Conservation (phyloP, 2,113 vertebrate genomes). For the Galbula dea region DNA sequence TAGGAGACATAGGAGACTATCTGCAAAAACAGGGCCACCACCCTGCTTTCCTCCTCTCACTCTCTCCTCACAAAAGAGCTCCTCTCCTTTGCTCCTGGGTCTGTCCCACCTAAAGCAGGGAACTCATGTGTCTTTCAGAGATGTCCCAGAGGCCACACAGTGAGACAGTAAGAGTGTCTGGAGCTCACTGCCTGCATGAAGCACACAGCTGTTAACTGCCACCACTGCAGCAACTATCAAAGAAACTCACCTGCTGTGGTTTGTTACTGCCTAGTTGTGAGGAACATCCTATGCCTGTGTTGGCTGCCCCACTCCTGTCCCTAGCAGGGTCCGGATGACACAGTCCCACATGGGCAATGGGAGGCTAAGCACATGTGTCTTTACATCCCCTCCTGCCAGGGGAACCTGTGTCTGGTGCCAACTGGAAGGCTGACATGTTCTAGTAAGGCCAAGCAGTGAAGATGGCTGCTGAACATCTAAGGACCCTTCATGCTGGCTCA, state of each 20-base stretch:
- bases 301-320: background rate
- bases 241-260: background rate
- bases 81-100: background rate
- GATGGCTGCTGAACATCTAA: rapidly evolving
- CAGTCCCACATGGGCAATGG: background rate
- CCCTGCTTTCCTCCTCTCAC: background rate
- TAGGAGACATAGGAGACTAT: background rate
- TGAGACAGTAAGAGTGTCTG: background rate
- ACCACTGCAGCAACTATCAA: background rate
- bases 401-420: background rate
- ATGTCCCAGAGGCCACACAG: background rate
- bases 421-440: rapidly evolving
- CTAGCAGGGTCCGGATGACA: background rate
- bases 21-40: background rate
- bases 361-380: background rate
- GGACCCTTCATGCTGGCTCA: rapidly evolving
- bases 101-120: background rate
- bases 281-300: background rate
- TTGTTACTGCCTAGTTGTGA: background rate
- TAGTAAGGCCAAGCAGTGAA: background rate
- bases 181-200: background rate
- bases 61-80: background rate
- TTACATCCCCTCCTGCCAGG: background rate
- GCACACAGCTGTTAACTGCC: background rate
- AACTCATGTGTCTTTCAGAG: background rate